phyloP scores from a whole-genome alignment of 2,113 vertebrate genomes.

The Corythoichthys intestinalis region DNA sequence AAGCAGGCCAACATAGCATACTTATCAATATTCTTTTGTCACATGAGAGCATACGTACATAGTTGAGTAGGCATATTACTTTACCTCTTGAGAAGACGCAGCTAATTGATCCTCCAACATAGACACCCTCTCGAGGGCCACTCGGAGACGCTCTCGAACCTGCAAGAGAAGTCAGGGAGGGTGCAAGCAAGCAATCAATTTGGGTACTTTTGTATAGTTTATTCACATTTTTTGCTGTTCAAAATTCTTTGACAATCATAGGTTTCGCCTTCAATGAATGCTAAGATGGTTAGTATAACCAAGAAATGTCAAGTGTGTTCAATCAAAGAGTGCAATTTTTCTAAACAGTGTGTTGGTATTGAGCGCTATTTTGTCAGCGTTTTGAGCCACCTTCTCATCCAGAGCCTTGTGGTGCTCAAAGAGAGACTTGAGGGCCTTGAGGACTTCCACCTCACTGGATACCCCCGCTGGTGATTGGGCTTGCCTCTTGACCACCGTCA shows the following conservation, averaged over 20 bases:
- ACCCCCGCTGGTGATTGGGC: slow-evolving; percentile 89
- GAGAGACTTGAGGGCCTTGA: slow-evolving; percentile 91
- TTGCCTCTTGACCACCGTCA: slow-evolving; percentile 93
- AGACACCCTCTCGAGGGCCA: slow-evolving; percentile 87
- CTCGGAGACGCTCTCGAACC: slow-evolving; percentile 88
- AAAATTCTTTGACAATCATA: not conserved
- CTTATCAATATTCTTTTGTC: slow-evolving; percentile 7
- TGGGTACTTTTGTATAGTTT: not conserved
- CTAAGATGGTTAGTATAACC: no score
- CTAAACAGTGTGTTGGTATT: no score
- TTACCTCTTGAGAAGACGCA: slow-evolving; percentile 85
- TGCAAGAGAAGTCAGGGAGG: slow-evolving; percentile 35
- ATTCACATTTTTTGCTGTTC: not conserved
- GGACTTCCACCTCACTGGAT: slow-evolving; percentile 91
- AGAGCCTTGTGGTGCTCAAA: slow-evolving; percentile 94
- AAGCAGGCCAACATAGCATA: slow-evolving; percentile 20
- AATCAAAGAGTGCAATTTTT: no score
- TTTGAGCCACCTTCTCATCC: slow-evolving; percentile 83
- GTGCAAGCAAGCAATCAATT: not conserved
- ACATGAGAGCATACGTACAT: not conserved
- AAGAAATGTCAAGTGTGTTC: no score
- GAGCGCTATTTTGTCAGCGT: not conserved
- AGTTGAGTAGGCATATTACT: not conserved
- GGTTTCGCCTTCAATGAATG: no score
- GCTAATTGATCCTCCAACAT: slow-evolving; percentile 87